These are phyloP conservation scores for Shinisaurus crocodilurus DNA, from an alignment of 2,113 vertebrate genomes.

Conservation along the genomic window DNA sequence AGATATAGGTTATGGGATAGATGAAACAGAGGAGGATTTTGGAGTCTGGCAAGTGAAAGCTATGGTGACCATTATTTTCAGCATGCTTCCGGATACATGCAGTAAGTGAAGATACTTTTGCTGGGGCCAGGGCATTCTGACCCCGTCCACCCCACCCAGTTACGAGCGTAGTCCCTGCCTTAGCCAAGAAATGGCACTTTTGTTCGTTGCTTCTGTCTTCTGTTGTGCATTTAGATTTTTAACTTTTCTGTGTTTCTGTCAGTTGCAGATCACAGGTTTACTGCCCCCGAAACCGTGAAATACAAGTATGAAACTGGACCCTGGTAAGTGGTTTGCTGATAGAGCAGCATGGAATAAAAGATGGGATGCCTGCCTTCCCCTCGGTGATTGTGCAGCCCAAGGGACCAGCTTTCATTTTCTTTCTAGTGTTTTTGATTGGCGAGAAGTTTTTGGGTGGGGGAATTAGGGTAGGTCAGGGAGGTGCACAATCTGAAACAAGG, in stretches of 20 bases:
- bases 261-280: conserved; percentile 85
- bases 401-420: background rate
- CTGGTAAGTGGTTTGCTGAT: conserved; percentile 81
- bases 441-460: background rate
- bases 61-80: conserved; percentile 88
- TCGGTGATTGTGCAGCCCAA: background rate
- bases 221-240: conserved; percentile 30
- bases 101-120: conserved; percentile 21
- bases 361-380: background rate
- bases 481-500: background rate
- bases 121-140: background rate
- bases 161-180: background rate
- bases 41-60: conserved; percentile 89
- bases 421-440: background rate
- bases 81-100: conserved; percentile 85
- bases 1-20: conserved; percentile 87
- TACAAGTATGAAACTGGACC: conserved; percentile 95
- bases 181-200: conserved; percentile 11
- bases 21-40: conserved; percentile 83
- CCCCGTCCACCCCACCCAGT: too few relatives aligned
- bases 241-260: conserved; percentile 27
- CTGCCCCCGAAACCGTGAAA: conserved; percentile 88
- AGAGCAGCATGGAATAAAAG: background rate
- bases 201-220: conserved; percentile 5
- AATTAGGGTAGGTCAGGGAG: background rate